Base-by-base conservation (phyloP, 2,113 vertebrate genomes). In the Carassius gibelio region DNA sequence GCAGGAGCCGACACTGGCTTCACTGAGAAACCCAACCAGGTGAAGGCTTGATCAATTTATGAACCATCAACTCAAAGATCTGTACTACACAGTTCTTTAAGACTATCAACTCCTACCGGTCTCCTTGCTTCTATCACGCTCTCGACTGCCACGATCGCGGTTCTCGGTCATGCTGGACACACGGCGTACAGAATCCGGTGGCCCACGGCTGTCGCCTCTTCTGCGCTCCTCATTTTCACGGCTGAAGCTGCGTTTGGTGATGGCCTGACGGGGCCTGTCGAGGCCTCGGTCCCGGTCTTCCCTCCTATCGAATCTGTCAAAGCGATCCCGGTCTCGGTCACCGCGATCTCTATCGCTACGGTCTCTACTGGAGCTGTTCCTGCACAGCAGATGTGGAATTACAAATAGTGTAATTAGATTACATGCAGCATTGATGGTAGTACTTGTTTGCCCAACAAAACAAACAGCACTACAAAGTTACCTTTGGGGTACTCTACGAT, bases 191-290 rank as follows among this genome's bases (percentile, higher is more conserved):
- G 96, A 92, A 74, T 98, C 97, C 0, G 90, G 92, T 1, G 95
- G 88, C 0, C 93, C 89, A 9, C 95, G 94, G 68, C 94, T 93
- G 45, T 98, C 97, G 84, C 95, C 50, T 19, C 59, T 95, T 87
- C 96, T 94, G 5, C 95, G 95, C 82, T 99, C 98, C 48, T 96
- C 96, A 0, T 95, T 94, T 91, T 99, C 98, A 86, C 97, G 96
- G 95, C 97, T 98, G 90, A 96, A 99, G 91, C 98, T 99, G 84
- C 97, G 95, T 92, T 99, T 99, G 57, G 92, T 93, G 87, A 96
- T 93, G 55, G 96, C 64, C 1, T 93, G 93, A 13, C 94, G 92
- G 55, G 92, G 91, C 50, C 94, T 94, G n/a, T 95, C 93, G 23
- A 76, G 14, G 57, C 95, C 86, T 55, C 85, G 42, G 80, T 92